Percentiles rank a stretch among this genome's conserved stretches.
phyloP scores from a whole-genome alignment of 2,113 vertebrate genomes.

The Lepus timidus region DNA sequence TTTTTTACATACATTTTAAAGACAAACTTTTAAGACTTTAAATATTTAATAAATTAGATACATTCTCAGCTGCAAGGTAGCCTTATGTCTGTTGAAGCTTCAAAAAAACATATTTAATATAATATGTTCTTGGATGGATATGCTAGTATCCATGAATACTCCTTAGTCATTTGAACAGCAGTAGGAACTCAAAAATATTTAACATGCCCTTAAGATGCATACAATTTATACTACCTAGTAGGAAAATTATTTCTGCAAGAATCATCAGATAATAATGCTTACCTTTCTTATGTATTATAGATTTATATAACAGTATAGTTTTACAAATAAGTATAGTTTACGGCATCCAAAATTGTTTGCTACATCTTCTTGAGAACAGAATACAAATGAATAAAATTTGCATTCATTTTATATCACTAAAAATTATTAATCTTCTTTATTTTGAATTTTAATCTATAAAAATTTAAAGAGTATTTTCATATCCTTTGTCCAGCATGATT shows the following conservation, averaged over 20 bases:
- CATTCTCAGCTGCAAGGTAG: background rate
- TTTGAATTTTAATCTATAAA: background rate
- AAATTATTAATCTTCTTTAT: background rate
- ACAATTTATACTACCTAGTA: background rate
- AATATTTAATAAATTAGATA: constrained; percentile 32
- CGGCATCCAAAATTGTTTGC: background rate
- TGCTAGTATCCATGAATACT: background rate
- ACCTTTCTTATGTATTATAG: background rate
- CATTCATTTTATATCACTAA: background rate
- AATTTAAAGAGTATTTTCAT: background rate
- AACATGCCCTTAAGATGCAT: background rate
- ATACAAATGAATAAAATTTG: background rate
- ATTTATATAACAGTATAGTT: background rate
- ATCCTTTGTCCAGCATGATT: background rate
- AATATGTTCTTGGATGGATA: background rate
- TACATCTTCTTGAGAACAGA: background rate
- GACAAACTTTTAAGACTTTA: constrained; percentile 9
- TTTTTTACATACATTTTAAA: constrained; percentile 20
- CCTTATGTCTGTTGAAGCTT: background rate
- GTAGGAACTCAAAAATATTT: background rate
- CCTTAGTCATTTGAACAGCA: background rate
- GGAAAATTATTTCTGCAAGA: constrained; percentile 14
- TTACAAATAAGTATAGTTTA: constrained; percentile 1
- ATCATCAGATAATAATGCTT: background rate
- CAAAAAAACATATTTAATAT: constrained; percentile 54